These are phyloP conservation scores for Phyllopteryx taeniolatus DNA, from an alignment of 2,113 vertebrate genomes.

Conservation along the genomic window DNA sequence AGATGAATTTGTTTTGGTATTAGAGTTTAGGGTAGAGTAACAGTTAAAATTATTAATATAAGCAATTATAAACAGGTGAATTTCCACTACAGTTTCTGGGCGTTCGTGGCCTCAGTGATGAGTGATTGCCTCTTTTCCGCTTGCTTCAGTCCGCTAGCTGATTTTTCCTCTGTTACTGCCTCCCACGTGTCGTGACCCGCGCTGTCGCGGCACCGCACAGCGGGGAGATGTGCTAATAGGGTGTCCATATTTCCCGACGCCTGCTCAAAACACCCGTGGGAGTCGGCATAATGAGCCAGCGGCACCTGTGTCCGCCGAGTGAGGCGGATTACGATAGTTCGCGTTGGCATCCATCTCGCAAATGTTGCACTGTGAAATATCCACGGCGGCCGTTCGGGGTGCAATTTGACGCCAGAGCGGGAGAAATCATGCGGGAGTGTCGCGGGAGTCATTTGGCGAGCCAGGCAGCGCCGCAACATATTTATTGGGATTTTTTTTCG, in stretches of 20 bases:
- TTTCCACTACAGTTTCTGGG: neutral
- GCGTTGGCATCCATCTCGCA: constrained; percentile 13
- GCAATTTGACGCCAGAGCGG: constrained; percentile 1
- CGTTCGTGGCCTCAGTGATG: neutral
- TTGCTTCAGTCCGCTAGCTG: neutral
- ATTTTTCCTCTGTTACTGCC: neutral
- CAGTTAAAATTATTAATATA: neutral
- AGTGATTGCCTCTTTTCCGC: neutral
- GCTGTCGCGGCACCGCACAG: constrained; percentile 20
- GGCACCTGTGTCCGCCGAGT: constrained; percentile 50
- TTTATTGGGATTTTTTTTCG: neutral
- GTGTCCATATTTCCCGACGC: constrained; percentile 24
- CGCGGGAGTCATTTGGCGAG: neutral
- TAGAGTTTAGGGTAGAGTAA: no score
- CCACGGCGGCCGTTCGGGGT: neutral
- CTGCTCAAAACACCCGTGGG: constrained; percentile 23
- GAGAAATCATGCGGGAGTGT: neutral
- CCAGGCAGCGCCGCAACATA: neutral
- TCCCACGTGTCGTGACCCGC: constrained; percentile 31
- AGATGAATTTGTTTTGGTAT: no score
- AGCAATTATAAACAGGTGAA: neutral
- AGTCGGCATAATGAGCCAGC: constrained; percentile 48
- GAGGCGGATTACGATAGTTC: constrained; percentile 12
- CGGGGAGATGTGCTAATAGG: constrained; percentile 38
- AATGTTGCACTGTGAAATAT: constrained; percentile 7